Percentiles rank a stretch among this genome's conserved stretches.
These are phyloP conservation scores for Imbricaverruca yamaguchii DNA, from an alignment of 2,888 invertebrate species.

Conservation along the genomic window DNA sequence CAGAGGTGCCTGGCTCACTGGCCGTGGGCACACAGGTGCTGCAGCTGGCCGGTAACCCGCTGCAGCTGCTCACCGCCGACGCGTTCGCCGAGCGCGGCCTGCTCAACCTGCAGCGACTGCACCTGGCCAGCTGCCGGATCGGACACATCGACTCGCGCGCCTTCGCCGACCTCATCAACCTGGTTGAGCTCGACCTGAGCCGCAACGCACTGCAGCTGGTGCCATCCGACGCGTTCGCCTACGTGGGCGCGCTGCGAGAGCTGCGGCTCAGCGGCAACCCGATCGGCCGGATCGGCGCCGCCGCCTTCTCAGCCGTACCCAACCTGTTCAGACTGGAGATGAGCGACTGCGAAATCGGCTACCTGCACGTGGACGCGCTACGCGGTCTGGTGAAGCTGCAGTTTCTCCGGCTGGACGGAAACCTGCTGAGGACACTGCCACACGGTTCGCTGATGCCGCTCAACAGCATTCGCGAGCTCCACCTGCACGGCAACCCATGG, in stretches of 20 bases:
- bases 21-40: constrained; percentile 84
- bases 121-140: constrained; percentile 71
- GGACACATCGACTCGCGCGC: constrained; percentile 78
- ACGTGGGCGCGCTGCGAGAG: constrained; percentile 71
- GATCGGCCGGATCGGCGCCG: constrained; percentile 58
- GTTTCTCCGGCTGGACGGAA: constrained; percentile 68
- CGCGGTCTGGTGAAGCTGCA: constrained; percentile 64
- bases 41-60: constrained; percentile 78
- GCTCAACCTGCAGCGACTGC: constrained; percentile 77
- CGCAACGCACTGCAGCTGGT: constrained; percentile 71
- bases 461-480: constrained; percentile 62
- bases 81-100: constrained; percentile 73
- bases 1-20: constrained; percentile 74
- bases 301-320: constrained; percentile 49
- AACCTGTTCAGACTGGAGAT: constrained; percentile 65
- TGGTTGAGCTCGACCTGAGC: constrained; percentile 81
- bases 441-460: constrained; percentile 60
- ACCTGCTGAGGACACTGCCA: constrained; percentile 58
- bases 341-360: constrained; percentile 60
- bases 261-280: constrained; percentile 69
- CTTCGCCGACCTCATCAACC: constrained; percentile 75
- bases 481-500: constrained; percentile 72
- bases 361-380: constrained; percentile 63
- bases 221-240: constrained; percentile 68
- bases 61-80: constrained; percentile 71